phyloP scores from a whole-genome alignment of 2,888 invertebrate species.

The Acholoe squamosa region DNA sequence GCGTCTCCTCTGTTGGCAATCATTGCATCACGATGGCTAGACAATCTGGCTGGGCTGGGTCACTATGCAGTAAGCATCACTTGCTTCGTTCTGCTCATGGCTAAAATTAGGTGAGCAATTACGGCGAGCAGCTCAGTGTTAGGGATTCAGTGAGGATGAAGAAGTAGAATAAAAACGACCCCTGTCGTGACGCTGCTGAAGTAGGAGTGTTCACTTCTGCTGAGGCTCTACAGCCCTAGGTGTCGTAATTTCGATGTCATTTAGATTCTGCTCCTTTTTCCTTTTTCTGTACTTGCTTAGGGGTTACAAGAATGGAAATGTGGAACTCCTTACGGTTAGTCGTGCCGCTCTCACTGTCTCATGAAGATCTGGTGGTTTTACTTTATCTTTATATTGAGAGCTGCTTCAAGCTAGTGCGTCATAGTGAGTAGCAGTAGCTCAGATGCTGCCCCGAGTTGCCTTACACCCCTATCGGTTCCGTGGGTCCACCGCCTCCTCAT shows the following conservation, averaged over 20 bases:
- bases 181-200: not conserved
- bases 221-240: not conserved
- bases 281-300: not conserved
- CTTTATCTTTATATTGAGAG: too few relatives aligned
- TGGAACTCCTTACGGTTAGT: too few relatives aligned
- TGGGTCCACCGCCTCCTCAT: too few relatives aligned
- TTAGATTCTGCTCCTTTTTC: not conserved
- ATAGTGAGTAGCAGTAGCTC: too few relatives aligned
- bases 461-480: too few relatives aligned
- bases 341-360: too few relatives aligned
- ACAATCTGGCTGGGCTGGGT: not conserved
- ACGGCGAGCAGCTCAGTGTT: not conserved
- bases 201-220: not conserved
- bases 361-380: too few relatives aligned
- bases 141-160: not conserved
- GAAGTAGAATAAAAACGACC: not conserved
- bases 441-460: too few relatives aligned
- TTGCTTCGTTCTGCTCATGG: not conserved
- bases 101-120: constrained; percentile 13
- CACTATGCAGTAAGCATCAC: not conserved
- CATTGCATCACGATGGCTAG: not conserved
- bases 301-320: too few relatives aligned
- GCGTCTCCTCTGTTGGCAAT: not conserved
- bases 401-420: too few relatives aligned
- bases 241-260: not conserved